These are phyloP conservation scores for Uropsilus gracilis DNA, from an alignment of 2,113 vertebrate species.

Conservation along the genomic window DNA sequence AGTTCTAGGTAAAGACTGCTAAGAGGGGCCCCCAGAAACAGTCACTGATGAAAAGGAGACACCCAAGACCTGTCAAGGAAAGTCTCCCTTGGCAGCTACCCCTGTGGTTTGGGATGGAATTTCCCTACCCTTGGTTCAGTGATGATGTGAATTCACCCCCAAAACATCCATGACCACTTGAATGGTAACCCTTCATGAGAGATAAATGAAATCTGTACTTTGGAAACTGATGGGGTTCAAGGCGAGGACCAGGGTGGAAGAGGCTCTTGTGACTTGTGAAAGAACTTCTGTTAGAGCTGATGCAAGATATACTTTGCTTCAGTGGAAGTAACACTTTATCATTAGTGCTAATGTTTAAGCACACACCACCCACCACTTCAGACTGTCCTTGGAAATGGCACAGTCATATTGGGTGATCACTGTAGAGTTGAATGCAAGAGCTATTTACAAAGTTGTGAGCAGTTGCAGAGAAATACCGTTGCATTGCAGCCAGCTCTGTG, in stretches of 20 bases:
- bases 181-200: background rate
- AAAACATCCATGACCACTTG: background rate
- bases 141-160: background rate
- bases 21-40: too few relatives aligned
- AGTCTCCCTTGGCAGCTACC: background rate
- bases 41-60: background rate
- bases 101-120: background rate
- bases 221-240: background rate
- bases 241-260: background rate
- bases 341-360: background rate
- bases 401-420: background rate
- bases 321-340: background rate
- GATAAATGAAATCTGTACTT: background rate
- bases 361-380: background rate
- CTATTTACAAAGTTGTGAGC: background rate
- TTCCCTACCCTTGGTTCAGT: background rate
- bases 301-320: background rate
- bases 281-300: background rate
- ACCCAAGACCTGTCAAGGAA: background rate
- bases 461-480: background rate
- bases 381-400: background rate
- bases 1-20: background rate
- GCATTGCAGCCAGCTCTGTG: background rate
- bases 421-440: background rate
- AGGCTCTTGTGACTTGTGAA: background rate